Percentiles rank a stretch among this genome's conserved stretches.
Conservation (phyloP, 2,113 vertebrate species). For the Catharus bicknelli region DNA sequence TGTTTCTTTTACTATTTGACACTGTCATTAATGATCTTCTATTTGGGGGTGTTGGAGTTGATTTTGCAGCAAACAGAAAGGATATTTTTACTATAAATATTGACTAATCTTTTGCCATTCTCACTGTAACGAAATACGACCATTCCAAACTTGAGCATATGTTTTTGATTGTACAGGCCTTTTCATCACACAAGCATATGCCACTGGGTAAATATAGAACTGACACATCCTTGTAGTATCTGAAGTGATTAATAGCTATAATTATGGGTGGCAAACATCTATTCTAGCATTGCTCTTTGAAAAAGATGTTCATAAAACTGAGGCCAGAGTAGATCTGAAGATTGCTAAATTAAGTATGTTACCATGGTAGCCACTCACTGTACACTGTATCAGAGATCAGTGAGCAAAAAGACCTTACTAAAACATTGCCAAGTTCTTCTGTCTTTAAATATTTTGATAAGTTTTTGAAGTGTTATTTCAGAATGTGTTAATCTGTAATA, state of each 20-base stretch:
- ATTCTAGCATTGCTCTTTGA: not conserved
- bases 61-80: not conserved
- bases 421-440: not conserved
- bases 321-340: not conserved
- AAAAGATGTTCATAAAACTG: not conserved
- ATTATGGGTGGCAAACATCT: not conserved
- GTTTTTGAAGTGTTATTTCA: not conserved
- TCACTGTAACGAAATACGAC: not conserved
- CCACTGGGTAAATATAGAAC: not conserved
- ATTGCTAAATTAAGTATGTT: not conserved
- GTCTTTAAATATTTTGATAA: not conserved
- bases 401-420: not conserved
- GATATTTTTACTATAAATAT: not conserved
- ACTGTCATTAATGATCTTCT: not conserved
- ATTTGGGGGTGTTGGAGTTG: not conserved
- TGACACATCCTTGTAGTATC: not conserved
- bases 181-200: not conserved
- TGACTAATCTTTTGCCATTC: not conserved
- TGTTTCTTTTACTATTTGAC: not conserved
- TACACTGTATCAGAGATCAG: not conserved
- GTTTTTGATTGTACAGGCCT: not conserved
- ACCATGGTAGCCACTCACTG: not conserved
- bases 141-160: not conserved
- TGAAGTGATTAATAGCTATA: conserved; percentile 23
- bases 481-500: not conserved